phyloP scores from a whole-genome alignment of 2,113 vertebrate genomes.

The Vombatus ursinus region DNA sequence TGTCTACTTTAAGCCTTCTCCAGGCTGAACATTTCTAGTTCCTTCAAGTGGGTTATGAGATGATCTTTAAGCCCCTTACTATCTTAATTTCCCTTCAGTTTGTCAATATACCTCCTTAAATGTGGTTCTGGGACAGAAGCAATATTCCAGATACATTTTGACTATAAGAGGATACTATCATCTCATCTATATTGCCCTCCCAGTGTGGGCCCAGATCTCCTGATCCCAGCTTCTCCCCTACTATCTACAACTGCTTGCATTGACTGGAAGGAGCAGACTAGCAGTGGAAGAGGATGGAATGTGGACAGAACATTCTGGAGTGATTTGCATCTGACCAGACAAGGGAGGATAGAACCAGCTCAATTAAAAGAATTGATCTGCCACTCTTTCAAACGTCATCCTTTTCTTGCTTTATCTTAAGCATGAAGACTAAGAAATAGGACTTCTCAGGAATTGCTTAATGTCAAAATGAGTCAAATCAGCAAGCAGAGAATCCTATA shows the following conservation, averaged over 20 bases:
- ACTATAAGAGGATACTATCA: background rate
- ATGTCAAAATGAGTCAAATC: background rate
- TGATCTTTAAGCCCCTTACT: background rate
- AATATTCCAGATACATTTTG: background rate
- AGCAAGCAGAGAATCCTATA: no score
- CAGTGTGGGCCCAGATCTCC: background rate
- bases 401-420: background rate
- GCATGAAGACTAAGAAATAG: background rate
- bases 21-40: background rate
- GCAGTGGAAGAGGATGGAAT: constrained; percentile 3
- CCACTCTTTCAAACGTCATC: background rate
- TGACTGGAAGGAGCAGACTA: background rate
- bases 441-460: background rate
- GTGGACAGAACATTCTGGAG: background rate
- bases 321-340: background rate
- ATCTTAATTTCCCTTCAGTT: background rate
- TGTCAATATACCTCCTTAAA: background rate
- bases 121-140: background rate
- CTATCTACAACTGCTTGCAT: background rate
- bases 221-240: background rate
- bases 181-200: no score
- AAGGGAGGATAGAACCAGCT: background rate
- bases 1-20: background rate
- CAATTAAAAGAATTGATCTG: background rate
- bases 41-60: background rate